Evolutionary conservation across 1,140 invertebrate species (phyloP).

Genomic region (Eumaeus atala): DNA sequence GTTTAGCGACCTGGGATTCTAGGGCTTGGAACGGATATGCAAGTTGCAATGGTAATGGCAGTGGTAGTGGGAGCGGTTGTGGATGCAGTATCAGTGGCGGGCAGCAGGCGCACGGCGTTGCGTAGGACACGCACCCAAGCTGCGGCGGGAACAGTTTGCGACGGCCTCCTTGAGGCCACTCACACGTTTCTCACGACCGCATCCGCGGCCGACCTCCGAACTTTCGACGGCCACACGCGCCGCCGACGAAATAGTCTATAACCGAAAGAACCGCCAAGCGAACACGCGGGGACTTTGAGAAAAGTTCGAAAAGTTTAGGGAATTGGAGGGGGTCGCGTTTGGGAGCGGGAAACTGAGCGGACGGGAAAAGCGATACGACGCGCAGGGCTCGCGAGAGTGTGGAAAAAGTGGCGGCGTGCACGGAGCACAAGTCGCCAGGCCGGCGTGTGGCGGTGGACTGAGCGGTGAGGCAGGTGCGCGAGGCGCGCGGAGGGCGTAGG

Average conservation of each 20-base stretch:
- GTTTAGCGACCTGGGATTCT: conserved; percentile 66
- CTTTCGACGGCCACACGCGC: conserved; percentile 49
- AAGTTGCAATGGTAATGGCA: conserved; percentile 58
- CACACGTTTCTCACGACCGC: conserved; percentile 63
- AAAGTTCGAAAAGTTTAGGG: conserved; percentile 48
- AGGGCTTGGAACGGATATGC: conserved; percentile 58
- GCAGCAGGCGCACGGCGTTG: conserved; percentile 67
- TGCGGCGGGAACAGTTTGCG: conserved; percentile 71
- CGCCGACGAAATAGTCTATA: conserved; percentile 40
- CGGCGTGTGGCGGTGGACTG: conserved; percentile 70
- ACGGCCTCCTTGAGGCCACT: conserved; percentile 68
- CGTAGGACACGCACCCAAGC: conserved; percentile 69
- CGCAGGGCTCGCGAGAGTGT: conserved; percentile 58
- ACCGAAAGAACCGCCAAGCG: conserved; percentile 11
- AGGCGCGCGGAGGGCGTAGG: conserved; percentile 57
- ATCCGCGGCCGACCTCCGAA: conserved; percentile 60
- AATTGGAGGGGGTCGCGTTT: conserved; percentile 37
- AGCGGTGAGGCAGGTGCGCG: conserved; percentile 60
- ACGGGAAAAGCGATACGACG: conserved; percentile 61
- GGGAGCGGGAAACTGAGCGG: conserved; percentile 59
- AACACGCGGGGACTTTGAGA: conserved; percentile 40
- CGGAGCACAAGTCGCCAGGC: conserved; percentile 69
- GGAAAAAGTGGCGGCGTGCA: conserved; percentile 64
- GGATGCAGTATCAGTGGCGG: conserved; percentile 61
- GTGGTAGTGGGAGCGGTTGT: conserved; percentile 51